phyloP scores from a whole-genome alignment of 2,113 vertebrate species.

The Phocoena sinus region DNA sequence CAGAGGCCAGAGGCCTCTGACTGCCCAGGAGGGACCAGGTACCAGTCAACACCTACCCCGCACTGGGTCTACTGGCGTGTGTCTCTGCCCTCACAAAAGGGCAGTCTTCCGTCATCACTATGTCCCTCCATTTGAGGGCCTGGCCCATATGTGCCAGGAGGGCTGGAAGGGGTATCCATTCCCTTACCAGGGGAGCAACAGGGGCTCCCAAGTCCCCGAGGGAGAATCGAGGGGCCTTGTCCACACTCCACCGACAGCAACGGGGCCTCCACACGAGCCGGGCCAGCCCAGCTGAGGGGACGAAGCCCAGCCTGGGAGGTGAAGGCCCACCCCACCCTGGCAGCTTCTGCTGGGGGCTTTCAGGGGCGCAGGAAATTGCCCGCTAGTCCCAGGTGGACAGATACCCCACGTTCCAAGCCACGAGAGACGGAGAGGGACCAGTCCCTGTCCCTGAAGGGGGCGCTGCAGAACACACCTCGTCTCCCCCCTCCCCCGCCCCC shows the following conservation, averaged over 20 bases:
- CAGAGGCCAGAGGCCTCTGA: not conserved
- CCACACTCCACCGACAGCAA: not conserved
- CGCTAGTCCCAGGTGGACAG: not conserved
- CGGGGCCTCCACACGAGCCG: not conserved
- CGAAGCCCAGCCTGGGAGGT: not conserved
- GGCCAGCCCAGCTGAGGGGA: not conserved
- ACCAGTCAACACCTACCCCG: not conserved
- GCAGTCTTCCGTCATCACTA: not conserved
- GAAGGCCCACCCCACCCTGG: not conserved
- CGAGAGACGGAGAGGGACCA: rapidly evolving
- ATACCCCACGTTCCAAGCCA: not conserved
- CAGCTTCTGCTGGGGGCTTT: not conserved
- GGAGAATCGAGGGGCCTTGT: not conserved
- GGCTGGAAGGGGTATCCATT: not conserved
- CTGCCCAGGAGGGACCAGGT: not conserved
- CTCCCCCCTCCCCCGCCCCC: too few relatives aligned
- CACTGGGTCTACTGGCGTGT: not conserved
- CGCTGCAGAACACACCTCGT: too few relatives aligned
- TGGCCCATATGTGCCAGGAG: not conserved
- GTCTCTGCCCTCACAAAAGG: not conserved
- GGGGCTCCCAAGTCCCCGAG: not conserved
- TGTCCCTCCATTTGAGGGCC: not conserved
- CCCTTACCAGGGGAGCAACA: not conserved
- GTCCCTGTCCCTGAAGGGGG: too few relatives aligned
- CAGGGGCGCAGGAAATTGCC: not conserved